These are phyloP conservation scores for Oncorhynchus nerka DNA, from an alignment of 2,113 vertebrate species.

Conservation along the genomic window DNA sequence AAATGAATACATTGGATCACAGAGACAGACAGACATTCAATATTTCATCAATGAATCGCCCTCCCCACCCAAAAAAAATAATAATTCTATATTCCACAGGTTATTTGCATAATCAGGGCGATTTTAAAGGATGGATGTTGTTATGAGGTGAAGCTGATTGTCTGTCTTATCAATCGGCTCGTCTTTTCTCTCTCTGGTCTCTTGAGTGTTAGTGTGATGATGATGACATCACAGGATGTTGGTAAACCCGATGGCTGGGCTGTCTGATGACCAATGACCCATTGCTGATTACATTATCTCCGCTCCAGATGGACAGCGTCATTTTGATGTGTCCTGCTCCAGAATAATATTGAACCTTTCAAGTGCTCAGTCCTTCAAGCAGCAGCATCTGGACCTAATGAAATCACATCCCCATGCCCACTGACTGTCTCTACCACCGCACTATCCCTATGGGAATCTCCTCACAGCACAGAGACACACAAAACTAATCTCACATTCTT, in stretches of 20 bases:
- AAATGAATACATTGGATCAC: too few species aligned
- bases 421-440: slow-evolving; percentile 1
- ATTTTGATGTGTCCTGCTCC: slow-evolving; percentile 47
- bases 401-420: slow-evolving; percentile 34
- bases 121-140: slow-evolving; percentile 13
- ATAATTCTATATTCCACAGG: slow-evolving; percentile 14
- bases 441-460: neutral
- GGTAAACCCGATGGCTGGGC: slow-evolving; percentile 46
- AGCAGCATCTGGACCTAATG: slow-evolving; percentile 58
- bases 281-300: slow-evolving; percentile 60
- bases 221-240: slow-evolving; percentile 50
- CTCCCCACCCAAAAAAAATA: neutral
- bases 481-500: neutral
- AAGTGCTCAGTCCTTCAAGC: slow-evolving; percentile 8
- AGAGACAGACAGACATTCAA: slow-evolving; percentile 9
- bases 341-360: slow-evolving; percentile 31
- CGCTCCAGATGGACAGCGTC: slow-evolving; percentile 66
- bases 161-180: slow-evolving; percentile 15
- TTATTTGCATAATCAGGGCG: slow-evolving; percentile 18
- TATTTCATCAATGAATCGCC: slow-evolving; percentile 35
- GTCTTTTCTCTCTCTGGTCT: neutral
- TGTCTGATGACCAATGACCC: slow-evolving; percentile 52
- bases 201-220: slow-evolving; percentile 8
- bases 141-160: neutral
- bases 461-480: neutral